Evolutionary conservation across 2,888 invertebrate genomes (phyloP).

Genomic region (Gordius sp.): DNA sequence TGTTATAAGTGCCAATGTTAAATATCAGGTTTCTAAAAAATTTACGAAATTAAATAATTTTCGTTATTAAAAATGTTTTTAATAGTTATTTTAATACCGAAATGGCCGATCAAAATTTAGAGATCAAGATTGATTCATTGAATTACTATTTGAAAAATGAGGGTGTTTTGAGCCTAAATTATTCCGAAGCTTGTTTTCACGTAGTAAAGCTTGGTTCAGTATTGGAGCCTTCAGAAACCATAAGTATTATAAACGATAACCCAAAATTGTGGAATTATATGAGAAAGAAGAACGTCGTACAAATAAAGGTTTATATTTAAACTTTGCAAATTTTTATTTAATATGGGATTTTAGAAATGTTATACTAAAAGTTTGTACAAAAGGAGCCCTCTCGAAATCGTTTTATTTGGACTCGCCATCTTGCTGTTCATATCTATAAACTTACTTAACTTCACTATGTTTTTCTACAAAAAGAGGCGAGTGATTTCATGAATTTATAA

Average conservation of each 20-base stretch:
- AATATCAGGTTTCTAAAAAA: too few relatives aligned
- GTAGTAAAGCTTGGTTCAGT: neutral
- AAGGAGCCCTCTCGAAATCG: neutral
- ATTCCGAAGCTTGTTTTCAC: constrained; percentile 11
- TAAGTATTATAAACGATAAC: neutral
- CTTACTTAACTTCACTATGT: neutral
- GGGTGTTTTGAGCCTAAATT: neutral
- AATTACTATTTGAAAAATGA: neutral
- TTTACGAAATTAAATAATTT: too few relatives aligned
- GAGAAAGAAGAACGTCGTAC: neutral
- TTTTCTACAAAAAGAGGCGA: constrained; percentile 6
- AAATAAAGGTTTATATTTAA: neutral
- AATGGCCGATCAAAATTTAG: too few relatives aligned
- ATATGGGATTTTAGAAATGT: constrained; percentile 14
- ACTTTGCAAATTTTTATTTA: neutral
- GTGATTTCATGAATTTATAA: too few relatives aligned
- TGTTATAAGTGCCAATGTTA: too few relatives aligned
- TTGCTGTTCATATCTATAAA: neutral
- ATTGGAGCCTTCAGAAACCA: neutral
- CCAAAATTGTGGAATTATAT: neutral
- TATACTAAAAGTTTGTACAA: neutral
- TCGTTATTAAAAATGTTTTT: too few relatives aligned
- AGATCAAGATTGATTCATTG: neutral
- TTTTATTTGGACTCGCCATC: neutral
- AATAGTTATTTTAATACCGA: too few relatives aligned